These are phyloP conservation scores for Eclectus roratus DNA, from an alignment of 2,113 vertebrate species.

Conservation along the genomic window DNA sequence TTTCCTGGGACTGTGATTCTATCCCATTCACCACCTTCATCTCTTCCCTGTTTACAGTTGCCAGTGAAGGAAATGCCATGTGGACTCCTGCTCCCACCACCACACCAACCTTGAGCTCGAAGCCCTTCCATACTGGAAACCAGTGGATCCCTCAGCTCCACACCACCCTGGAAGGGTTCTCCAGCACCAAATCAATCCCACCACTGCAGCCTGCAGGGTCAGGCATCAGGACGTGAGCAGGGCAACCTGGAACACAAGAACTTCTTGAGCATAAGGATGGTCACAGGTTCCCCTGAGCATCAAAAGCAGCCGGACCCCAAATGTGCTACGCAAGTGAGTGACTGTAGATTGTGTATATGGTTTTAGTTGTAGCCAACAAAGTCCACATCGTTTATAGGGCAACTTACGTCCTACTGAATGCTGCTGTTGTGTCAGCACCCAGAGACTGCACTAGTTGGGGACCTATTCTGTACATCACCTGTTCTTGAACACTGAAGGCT, in stretches of 20 bases:
- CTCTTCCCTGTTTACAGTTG: background rate
- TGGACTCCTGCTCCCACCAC: background rate
- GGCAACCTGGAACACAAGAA: background rate
- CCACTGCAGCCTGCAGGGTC: background rate
- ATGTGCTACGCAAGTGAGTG: background rate
- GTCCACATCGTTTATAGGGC: background rate
- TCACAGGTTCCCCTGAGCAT: background rate
- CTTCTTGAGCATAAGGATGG: background rate
- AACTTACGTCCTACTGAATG: background rate
- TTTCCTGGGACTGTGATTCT: background rate
- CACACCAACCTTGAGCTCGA: background rate
- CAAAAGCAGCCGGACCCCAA: background rate
- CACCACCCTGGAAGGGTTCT: background rate
- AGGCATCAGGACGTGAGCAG: background rate
- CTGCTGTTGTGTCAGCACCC: constrained; percentile 21
- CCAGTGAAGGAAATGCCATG: background rate
- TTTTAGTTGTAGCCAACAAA: constrained; percentile 17
- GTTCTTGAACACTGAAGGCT: constrained; percentile 36
- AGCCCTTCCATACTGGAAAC: background rate
- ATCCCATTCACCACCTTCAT: background rate
- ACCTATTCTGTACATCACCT: constrained; percentile 31
- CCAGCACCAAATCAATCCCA: background rate
- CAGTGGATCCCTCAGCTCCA: background rate
- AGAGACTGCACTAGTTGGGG: constrained; percentile 36
- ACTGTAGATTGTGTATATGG: constrained; percentile 24